phyloP scores from a whole-genome alignment of 2,888 invertebrate genomes.

The Amblyjoppa proteus region DNA sequence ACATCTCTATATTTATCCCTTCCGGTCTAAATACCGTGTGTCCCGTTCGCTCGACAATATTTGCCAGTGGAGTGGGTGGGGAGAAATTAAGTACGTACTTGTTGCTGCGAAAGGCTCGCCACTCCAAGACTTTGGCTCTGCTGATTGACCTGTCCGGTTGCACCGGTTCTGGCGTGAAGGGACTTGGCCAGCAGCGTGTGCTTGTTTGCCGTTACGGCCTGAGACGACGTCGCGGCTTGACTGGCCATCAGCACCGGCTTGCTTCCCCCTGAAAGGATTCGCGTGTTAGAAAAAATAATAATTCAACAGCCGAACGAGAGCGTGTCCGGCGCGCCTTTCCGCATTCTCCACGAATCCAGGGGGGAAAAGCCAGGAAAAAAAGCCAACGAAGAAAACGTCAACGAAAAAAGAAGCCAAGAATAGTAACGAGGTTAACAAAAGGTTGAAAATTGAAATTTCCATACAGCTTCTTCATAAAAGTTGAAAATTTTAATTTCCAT shows the following conservation, averaged over 20 bases:
- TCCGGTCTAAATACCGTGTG: neutral
- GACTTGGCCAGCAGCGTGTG: slow-evolving; percentile 83
- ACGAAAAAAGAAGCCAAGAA: too few relatives aligned
- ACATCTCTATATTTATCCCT: neutral
- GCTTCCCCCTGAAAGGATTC: slow-evolving; percentile 77
- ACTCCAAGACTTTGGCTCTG: slow-evolving; percentile 82
- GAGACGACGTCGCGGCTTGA: slow-evolving; percentile 81
- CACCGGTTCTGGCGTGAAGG: slow-evolving; percentile 80
- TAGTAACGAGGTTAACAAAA: too few relatives aligned
- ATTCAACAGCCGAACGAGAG: slow-evolving; percentile 34
- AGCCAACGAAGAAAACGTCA: too few relatives aligned
- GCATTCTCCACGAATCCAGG: neutral
- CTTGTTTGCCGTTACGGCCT: slow-evolving; percentile 82
- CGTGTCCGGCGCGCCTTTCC: neutral
- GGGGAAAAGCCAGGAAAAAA: too few relatives aligned
- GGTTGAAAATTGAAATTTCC: too few relatives aligned
- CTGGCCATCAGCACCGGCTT: slow-evolving; percentile 84
- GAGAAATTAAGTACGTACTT: slow-evolving; percentile 75
- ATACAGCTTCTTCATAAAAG: too few relatives aligned
- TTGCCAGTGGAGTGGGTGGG: neutral
- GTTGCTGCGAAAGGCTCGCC: slow-evolving; percentile 82
- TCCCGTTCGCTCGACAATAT: neutral
- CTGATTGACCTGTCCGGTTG: slow-evolving; percentile 81
- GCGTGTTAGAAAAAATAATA: slow-evolving; percentile 13
- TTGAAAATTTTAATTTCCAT: too few relatives aligned